Evolutionary conservation across 2,888 invertebrate genomes (phyloP).

Genomic region (Drosophila meridiana): DNA sequence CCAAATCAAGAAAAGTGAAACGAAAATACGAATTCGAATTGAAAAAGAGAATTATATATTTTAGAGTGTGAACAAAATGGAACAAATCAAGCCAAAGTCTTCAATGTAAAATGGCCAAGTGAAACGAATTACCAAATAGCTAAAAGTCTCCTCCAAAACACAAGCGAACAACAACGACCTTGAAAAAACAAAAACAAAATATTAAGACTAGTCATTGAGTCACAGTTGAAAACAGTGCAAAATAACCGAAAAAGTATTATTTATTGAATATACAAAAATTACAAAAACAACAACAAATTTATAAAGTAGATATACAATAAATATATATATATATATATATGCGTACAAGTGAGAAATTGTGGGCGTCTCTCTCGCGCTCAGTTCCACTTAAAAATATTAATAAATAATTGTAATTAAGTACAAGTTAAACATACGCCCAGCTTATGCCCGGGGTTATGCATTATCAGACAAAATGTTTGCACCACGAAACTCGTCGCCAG

Average conservation of each 20-base stretch:
- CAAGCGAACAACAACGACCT: constrained; percentile 43
- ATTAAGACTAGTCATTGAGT: constrained; percentile 63
- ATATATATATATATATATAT: constrained; percentile 1
- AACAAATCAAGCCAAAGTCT: neutral
- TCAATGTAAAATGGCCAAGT: constrained; percentile 12
- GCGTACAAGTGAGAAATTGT: constrained; percentile 35
- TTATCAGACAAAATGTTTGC: constrained; percentile 82
- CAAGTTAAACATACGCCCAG: constrained; percentile 20
- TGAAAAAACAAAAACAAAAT: constrained; percentile 30
- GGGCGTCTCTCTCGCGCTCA: constrained; percentile 49
- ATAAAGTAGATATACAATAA: constrained; percentile 25
- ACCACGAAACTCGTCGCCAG: constrained; percentile 85
- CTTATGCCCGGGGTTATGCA: constrained; percentile 37
- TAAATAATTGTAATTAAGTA: constrained; percentile 35
- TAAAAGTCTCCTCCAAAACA: constrained; percentile 6
- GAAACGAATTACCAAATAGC: constrained; percentile 21
- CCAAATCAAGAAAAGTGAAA: constrained; percentile 42
- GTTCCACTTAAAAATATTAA: constrained; percentile 20
- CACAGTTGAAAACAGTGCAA: constrained; percentile 46
- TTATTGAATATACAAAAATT: constrained; percentile 38
- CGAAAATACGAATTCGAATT: constrained; percentile 37
- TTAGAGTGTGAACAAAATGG: neutral
- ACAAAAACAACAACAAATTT: constrained; percentile 63
- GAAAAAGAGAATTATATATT: neutral
- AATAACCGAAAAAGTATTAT: constrained; percentile 62